Percentiles rank a stretch among this genome's conserved stretches.
Evolutionary conservation across 2,797 vertebrate species (phyloP).

Genomic region (Valencia hispanica): DNA sequence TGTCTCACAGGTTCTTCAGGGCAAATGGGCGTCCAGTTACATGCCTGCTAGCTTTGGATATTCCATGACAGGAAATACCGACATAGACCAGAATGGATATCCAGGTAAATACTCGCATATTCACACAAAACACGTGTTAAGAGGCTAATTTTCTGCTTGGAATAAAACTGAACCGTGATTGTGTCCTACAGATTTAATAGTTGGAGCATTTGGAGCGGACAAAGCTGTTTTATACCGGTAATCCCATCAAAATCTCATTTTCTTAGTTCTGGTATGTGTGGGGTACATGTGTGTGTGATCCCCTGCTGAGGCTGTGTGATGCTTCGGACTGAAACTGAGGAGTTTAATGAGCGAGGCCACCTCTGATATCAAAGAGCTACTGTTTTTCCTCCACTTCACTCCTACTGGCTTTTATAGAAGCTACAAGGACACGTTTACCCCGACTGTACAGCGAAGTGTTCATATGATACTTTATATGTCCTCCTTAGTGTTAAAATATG

Average conservation of each 20-base stretch:
- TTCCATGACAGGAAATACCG: slow-evolving; percentile 90
- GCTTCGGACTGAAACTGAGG: slow-evolving; percentile 20
- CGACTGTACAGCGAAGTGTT: background rate
- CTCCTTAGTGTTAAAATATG: background rate
- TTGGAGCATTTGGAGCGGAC: slow-evolving; percentile 91
- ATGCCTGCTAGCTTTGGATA: slow-evolving; percentile 98
- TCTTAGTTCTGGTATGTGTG: slow-evolving; percentile 9
- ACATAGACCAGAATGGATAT: slow-evolving; percentile 95
- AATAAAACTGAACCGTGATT: slow-evolving; percentile 48
- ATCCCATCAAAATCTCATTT: slow-evolving; percentile 7
- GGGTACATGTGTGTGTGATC: slow-evolving; percentile 8
- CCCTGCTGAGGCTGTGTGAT: slow-evolving; percentile 25
- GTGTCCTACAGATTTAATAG: slow-evolving; percentile 85
- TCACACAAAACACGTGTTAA: background rate
- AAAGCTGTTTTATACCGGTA: slow-evolving; percentile 90
- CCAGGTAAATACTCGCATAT: slow-evolving; percentile 85
- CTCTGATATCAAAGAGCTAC: slow-evolving; percentile 60
- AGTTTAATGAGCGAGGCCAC: slow-evolving; percentile 57
- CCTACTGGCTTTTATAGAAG: slow-evolving; percentile 39
- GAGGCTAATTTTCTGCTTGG: slow-evolving; percentile 7
- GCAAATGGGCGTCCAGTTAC: slow-evolving; percentile 87
- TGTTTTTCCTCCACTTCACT: slow-evolving; percentile 29
- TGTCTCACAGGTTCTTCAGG: slow-evolving; percentile 84
- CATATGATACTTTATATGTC: background rate
- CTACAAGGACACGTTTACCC: slow-evolving; percentile 11